phyloP scores from a whole-genome alignment of 2,113 vertebrate genomes.

The Callipepla californica region DNA sequence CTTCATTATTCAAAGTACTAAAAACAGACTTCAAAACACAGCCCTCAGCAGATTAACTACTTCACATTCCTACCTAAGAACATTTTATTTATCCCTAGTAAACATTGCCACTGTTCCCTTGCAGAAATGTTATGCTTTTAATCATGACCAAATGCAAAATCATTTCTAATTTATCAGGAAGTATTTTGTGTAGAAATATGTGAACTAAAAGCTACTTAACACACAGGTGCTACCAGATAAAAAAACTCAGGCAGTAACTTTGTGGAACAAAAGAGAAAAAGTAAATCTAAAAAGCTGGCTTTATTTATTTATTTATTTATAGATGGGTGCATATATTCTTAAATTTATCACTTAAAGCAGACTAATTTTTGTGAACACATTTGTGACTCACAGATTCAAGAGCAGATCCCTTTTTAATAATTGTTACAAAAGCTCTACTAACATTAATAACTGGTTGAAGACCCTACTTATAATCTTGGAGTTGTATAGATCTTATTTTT shows the following conservation, averaged over 20 bases:
- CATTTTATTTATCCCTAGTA: fast-evolving
- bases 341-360: neutral
- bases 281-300: neutral
- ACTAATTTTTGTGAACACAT: neutral
- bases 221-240: neutral
- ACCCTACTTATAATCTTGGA: neutral
- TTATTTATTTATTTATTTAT: neutral
- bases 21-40: neutral
- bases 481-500: neutral
- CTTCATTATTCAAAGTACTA: neutral
- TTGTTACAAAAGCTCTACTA: neutral
- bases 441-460: neutral
- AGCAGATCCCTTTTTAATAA: neutral
- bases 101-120: neutral
- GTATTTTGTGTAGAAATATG: neutral
- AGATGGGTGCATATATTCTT: neutral
- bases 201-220: neutral
- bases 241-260: neutral
- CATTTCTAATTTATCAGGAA: neutral
- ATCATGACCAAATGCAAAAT: neutral
- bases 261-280: neutral
- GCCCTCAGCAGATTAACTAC: neutral
- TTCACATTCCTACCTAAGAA: slow-evolving; percentile 3
- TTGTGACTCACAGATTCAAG: neutral
- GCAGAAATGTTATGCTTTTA: neutral